Percentiles rank a stretch among this genome's conserved stretches.
These are phyloP conservation scores for Hirundo rustica DNA, from an alignment of 2,797 vertebrate genomes.

Conservation along the genomic window DNA sequence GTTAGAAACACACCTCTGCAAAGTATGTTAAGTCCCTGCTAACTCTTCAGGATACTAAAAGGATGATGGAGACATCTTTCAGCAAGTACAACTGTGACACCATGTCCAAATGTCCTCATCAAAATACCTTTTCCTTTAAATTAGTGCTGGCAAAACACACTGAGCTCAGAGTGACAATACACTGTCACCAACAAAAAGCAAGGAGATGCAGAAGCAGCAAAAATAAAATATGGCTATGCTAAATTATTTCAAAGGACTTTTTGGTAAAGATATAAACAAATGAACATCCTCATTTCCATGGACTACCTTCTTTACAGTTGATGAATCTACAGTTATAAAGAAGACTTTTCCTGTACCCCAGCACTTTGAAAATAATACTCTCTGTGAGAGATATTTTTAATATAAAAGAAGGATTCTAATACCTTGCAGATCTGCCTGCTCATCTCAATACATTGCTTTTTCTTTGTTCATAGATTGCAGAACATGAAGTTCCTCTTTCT, in stretches of 20 bases:
- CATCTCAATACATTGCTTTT: not conserved
- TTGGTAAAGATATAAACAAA: not conserved
- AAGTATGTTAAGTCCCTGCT: not conserved
- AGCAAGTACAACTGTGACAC: not conserved
- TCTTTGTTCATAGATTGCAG: not conserved
- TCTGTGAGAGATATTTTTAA: not conserved
- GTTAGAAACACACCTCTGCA: not conserved
- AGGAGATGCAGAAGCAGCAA: not conserved
- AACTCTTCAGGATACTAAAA: not conserved
- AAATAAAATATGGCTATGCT: not conserved
- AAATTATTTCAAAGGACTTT: not conserved
- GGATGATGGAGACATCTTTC: not conserved
- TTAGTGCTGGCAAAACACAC: not conserved
- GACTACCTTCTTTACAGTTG: not conserved
- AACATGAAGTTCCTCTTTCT: not conserved
- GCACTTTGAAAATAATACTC: not conserved
- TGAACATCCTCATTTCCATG: not conserved
- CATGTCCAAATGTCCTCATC: not conserved
- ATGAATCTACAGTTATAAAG: not conserved
- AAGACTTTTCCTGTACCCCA: not conserved
- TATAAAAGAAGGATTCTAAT: not conserved
- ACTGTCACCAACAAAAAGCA: not conserved
- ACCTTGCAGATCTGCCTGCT: not conserved
- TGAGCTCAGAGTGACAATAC: not conserved
- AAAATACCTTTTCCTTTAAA: not conserved